Base-by-base conservation (phyloP, 1,140 invertebrate species). In the Drosophila mayri region DNA sequence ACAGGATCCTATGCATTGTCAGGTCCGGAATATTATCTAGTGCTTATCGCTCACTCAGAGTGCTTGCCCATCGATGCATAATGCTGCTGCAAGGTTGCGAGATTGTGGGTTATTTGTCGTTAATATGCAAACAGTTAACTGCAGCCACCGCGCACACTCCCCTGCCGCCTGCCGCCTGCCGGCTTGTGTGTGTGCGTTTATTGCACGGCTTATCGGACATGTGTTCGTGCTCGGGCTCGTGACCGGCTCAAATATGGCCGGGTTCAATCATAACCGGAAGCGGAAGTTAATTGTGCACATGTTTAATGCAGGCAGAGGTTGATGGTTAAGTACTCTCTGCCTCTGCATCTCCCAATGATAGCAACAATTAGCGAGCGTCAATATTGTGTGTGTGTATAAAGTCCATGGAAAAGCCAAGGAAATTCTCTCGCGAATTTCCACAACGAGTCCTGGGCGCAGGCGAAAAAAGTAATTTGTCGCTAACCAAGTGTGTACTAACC, bases 401-500 rank as follows among this genome's bases (percentile, higher is more conserved):
- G 67, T 65, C 30, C 32, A 32, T 32, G 55, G 25, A 55, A 62
- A 66, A 49, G 12, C 18, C 40, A 58, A 50, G 38, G 16, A 54
- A 75, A 43, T 14, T 7, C 30, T 16, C 1, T 16, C 1, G n/a
- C n/a, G 22, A 18, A 82, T 62, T 74, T 68, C 76, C 47, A 65
- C 72, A 73, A 68, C 63, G 22, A 40, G 11, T 25, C 44, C 40
- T 30, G 35, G 14, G 52, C 41, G 28, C 7, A 40, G 14, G 61
- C 25, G 22, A 63, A 46, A 54, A 50, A 81, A 90, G 81, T 90
- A 84, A 90, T 90, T 90, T 90, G 85, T 90, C 85, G 85, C 85
- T 90, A 90, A 90, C 85, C 85, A 90, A 90, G 85, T 90, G 85
- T 90, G 78, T 85, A 90, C 85, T 90, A 90, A 90, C 85, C 85